phyloP scores from a whole-genome alignment of 2,113 vertebrate genomes.

The Catagonus wagneri region DNA sequence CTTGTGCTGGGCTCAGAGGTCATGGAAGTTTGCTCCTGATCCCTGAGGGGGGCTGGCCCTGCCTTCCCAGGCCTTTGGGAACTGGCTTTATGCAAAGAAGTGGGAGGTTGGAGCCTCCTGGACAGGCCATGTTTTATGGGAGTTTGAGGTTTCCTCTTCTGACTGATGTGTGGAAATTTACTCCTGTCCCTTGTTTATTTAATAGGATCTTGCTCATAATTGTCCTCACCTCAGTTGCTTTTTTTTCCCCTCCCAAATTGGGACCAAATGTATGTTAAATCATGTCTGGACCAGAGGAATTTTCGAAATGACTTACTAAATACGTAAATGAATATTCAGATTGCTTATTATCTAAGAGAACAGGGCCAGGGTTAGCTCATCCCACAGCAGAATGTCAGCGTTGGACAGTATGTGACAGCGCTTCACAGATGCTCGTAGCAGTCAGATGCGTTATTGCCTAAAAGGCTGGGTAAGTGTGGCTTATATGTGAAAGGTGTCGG shows the following conservation, averaged over 20 bases:
- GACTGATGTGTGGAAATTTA: not conserved
- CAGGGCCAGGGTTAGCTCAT: not conserved
- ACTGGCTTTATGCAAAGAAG: not conserved
- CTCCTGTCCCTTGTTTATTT: not conserved
- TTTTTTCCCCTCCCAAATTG: not conserved
- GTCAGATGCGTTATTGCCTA: not conserved
- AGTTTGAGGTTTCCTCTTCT: not conserved
- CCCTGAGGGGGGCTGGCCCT: not conserved
- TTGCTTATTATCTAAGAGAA: not conserved
- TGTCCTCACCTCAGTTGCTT: not conserved
- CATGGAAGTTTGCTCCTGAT: not conserved
- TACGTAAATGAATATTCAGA: not conserved
- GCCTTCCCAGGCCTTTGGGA: not conserved
- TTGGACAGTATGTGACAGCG: not conserved
- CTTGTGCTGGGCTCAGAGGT: not conserved
- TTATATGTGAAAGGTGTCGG: not conserved
- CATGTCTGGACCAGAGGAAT: not conserved
- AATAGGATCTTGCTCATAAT: not conserved
- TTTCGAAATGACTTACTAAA: conserved; percentile 5
- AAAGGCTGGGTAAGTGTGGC: not conserved
- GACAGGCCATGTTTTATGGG: not conserved
- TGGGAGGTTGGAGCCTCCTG: not conserved
- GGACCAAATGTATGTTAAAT: not conserved
- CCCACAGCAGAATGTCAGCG: not conserved
- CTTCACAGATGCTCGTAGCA: not conserved